A percentile compares a stretch with the other conserved stretches of the same genome.
Evolutionary conservation across 2,113 vertebrate species (phyloP).

Genomic region (Tautogolabrus adspersus): DNA sequence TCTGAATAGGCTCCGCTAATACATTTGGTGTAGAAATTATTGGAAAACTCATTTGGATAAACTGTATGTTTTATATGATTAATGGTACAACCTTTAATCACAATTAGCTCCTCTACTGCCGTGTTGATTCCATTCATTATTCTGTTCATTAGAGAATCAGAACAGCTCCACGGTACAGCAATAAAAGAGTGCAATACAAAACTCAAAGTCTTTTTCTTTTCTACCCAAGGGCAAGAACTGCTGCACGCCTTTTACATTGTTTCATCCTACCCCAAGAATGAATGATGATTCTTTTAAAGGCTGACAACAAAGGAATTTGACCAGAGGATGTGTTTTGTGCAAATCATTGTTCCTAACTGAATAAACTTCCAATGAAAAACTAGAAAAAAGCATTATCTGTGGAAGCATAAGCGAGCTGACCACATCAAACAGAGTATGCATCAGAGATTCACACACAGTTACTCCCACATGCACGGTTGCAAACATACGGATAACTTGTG

Average conservation of each 20-base stretch:
- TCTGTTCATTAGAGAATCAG: background rate
- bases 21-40: background rate
- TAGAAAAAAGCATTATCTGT: background rate
- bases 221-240: background rate
- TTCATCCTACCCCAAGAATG: constrained; percentile 4
- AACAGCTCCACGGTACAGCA: background rate
- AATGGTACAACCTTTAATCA: background rate
- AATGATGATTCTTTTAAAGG: background rate
- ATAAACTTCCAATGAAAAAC: background rate
- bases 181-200: constrained; percentile 14
- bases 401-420: constrained; percentile 13
- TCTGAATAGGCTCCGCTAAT: background rate
- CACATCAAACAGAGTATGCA: constrained; percentile 3
- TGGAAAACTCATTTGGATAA: background rate
- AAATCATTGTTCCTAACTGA: constrained; percentile 1
- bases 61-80: constrained; percentile 11
- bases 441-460: constrained; percentile 12
- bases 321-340: constrained; percentile 29
- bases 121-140: constrained; percentile 1
- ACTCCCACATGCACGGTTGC: background rate
- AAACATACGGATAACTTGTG: background rate
- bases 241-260: background rate
- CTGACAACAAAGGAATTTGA: constrained; percentile 24
- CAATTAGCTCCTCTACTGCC: background rate
- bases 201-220: background rate